phyloP scores from a whole-genome alignment of 2,113 vertebrate genomes.

The Stigmatopora argus region DNA sequence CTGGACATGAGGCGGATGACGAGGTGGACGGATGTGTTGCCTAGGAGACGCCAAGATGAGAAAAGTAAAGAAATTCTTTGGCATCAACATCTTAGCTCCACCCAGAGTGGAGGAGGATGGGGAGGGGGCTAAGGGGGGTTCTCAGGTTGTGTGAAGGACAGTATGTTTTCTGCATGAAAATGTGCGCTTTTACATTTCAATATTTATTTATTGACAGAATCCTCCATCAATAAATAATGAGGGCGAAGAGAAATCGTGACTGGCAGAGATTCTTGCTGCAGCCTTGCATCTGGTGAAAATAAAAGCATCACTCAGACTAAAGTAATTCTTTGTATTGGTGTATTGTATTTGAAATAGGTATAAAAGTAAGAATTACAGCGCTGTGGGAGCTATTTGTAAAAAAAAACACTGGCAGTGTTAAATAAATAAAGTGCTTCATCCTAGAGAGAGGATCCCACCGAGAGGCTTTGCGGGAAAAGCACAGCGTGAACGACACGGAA shows the following conservation, averaged over 20 bases:
- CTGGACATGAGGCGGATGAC: slow-evolving; percentile 25
- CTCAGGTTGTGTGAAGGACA: slow-evolving; percentile 29
- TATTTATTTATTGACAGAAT: slow-evolving; percentile 59
- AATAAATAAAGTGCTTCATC: slow-evolving; percentile 1
- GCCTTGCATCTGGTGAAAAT: slow-evolving; percentile 10
- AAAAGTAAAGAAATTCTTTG: slow-evolving; percentile 12
- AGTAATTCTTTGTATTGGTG: background rate
- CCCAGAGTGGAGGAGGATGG: slow-evolving; percentile 13
- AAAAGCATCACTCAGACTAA: background rate
- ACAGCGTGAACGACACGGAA: slow-evolving; percentile 21
- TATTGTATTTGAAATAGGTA: background rate
- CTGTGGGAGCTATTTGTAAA: background rate
- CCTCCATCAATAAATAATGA: slow-evolving; percentile 61
- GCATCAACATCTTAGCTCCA: slow-evolving; percentile 14
- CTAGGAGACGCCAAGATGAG: slow-evolving; percentile 31
- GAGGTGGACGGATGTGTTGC: slow-evolving; percentile 44
- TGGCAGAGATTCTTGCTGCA: slow-evolving; percentile 8
- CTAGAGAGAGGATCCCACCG: slow-evolving; percentile 1
- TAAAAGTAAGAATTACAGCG: background rate
- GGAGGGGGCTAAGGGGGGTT: slow-evolving; percentile 1
- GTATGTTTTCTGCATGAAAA: slow-evolving; percentile 26
- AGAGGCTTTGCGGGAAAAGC: slow-evolving; percentile 1
- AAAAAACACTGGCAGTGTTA: background rate
- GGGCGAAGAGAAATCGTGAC: slow-evolving; percentile 58
- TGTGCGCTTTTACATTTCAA: slow-evolving; percentile 25